These are phyloP conservation scores for Octopus sinensis DNA, from an alignment of 1,140 invertebrate species.

Conservation along the genomic window DNA sequence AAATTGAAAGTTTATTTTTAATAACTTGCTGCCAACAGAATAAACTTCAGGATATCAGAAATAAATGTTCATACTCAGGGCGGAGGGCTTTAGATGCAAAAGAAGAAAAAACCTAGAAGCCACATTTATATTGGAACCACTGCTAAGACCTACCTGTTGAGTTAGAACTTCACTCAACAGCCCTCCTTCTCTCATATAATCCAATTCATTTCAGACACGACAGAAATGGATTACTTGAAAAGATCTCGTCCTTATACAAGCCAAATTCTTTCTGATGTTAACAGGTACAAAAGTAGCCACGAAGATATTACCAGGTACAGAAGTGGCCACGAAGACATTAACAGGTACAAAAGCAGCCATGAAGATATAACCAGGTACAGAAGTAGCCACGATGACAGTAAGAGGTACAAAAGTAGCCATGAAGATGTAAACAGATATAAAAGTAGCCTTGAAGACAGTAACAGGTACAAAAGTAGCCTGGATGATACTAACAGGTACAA, in stretches of 20 bases:
- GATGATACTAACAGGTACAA: neutral
- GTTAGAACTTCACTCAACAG: neutral
- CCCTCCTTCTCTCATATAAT: neutral
- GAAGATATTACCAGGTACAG: neutral
- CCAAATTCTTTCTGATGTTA: neutral
- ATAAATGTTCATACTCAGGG: too few species aligned
- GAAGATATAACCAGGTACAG: slow-evolving; percentile 31
- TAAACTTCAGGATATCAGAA: too few species aligned
- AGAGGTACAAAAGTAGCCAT: neutral
- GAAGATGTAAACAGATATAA: neutral
- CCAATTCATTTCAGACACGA: neutral
- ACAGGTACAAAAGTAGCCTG: slow-evolving; percentile 47
- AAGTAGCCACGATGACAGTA: neutral
- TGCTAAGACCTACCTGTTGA: neutral
- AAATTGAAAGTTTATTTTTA: too few species aligned
- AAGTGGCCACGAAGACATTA: neutral
- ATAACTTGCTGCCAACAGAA: too few species aligned
- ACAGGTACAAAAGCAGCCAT: slow-evolving; percentile 49
- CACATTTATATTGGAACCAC: too few species aligned
- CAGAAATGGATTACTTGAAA: slow-evolving; percentile 1
- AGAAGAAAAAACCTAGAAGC: too few species aligned
- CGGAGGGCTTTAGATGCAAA: too few species aligned
- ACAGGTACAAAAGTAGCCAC: neutral
- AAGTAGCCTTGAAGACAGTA: neutral
- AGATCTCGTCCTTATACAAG: neutral